A percentile compares a stretch with the other conserved stretches of the same genome.
phyloP scores from a whole-genome alignment of 2,888 invertebrate genomes.

The Stenolophus ochropezus region DNA sequence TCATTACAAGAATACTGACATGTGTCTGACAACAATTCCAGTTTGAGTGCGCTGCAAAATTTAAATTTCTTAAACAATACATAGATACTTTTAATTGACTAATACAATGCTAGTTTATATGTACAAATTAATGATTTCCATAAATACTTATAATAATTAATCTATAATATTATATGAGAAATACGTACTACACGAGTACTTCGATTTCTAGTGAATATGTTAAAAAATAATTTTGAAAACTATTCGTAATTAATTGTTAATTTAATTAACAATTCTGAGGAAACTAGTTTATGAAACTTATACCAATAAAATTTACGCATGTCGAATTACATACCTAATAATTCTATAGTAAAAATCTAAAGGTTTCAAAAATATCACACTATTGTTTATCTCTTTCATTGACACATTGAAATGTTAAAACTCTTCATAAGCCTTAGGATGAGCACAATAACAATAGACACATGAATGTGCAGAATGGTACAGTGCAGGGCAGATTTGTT shows the following conservation, averaged over 20 bases:
- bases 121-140: slow-evolving; percentile 55
- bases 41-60: slow-evolving; percentile 60
- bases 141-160: slow-evolving; percentile 52
- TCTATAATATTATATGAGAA: slow-evolving; percentile 47
- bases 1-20: slow-evolving; percentile 40
- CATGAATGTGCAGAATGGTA: slow-evolving; percentile 57
- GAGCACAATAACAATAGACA: slow-evolving; percentile 59
- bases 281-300: slow-evolving; percentile 53
- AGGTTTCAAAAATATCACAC: slow-evolving; percentile 61
- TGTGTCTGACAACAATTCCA: slow-evolving; percentile 56
- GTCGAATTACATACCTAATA: slow-evolving; percentile 54
- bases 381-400: slow-evolving; percentile 59
- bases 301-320: slow-evolving; percentile 54
- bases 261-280: slow-evolving; percentile 56
- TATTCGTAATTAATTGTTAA: slow-evolving; percentile 55
- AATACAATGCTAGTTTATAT: slow-evolving; percentile 58
- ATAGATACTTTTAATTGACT: slow-evolving; percentile 59
- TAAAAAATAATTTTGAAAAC: slow-evolving; percentile 57
- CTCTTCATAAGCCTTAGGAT: slow-evolving; percentile 60
- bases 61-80: slow-evolving; percentile 56
- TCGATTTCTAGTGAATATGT: slow-evolving; percentile 49
- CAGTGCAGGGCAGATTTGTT: slow-evolving; percentile 55
- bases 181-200: slow-evolving; percentile 50
- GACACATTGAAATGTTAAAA: slow-evolving; percentile 59
- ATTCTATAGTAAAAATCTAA: slow-evolving; percentile 60